phyloP scores from a whole-genome alignment of 2,797 vertebrate genomes.

The Danio kyathit region DNA sequence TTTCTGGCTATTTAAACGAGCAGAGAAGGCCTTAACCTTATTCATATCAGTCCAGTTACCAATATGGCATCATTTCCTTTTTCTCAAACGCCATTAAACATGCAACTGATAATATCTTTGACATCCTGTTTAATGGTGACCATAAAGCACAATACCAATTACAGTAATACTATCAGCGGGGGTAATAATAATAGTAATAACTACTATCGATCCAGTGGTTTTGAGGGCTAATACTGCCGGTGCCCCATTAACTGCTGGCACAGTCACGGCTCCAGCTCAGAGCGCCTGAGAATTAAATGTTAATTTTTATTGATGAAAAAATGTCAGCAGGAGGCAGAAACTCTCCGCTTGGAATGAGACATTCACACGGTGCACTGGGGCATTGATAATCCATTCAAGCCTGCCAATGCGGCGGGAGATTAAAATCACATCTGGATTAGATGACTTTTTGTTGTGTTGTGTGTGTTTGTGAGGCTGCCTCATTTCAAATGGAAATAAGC shows the following conservation, averaged over 20 bases:
- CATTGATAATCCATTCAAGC: constrained; percentile 52
- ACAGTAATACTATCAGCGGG: constrained; percentile 49
- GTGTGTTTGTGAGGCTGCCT: constrained; percentile 15
- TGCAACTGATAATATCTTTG: constrained; percentile 41
- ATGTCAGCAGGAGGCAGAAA: constrained; percentile 54
- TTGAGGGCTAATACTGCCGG: constrained; percentile 51
- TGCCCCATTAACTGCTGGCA: constrained; percentile 43
- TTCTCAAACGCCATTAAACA: constrained; percentile 27
- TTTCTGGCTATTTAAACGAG: not conserved
- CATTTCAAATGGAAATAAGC: constrained; percentile 26
- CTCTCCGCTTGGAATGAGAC: constrained; percentile 43
- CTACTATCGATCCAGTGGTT: constrained; percentile 57
- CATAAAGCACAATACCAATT: constrained; percentile 49
- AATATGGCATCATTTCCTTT: constrained; percentile 19
- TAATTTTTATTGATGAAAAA: constrained; percentile 60
- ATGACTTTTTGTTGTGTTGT: constrained; percentile 32
- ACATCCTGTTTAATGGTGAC: constrained; percentile 44
- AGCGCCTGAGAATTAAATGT: constrained; percentile 54
- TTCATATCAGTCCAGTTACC: constrained; percentile 18
- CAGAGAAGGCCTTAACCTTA: not conserved
- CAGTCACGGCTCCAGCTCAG: constrained; percentile 28
- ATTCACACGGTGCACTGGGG: constrained; percentile 44
- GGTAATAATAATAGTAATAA: constrained; percentile 56
- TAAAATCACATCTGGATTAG: constrained; percentile 53
- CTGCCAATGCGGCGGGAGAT: constrained; percentile 47